Evolutionary conservation across 2,888 invertebrate genomes (phyloP).

Genomic region (Colostygia pectinataria): DNA sequence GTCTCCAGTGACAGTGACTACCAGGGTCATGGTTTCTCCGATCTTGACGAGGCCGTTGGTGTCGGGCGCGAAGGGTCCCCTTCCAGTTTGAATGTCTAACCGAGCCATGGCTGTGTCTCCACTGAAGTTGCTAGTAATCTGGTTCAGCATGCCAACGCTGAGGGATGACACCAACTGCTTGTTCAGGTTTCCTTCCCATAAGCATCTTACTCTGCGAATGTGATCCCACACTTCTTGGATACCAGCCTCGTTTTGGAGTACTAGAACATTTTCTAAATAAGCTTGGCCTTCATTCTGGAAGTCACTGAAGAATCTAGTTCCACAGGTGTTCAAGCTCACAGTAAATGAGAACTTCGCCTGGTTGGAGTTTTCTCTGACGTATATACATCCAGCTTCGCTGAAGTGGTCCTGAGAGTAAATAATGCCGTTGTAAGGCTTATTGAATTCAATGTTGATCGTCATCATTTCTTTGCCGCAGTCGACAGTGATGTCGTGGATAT

Average conservation of each 20-base stretch:
- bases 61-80: constrained; percentile 89
- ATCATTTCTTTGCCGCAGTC: constrained; percentile 92
- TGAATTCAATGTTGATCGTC: constrained; percentile 91
- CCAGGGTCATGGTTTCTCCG: constrained; percentile 91
- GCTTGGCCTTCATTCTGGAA: constrained; percentile 90
- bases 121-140: constrained; percentile 91
- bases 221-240: constrained; percentile 92
- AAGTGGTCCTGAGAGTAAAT: constrained; percentile 91
- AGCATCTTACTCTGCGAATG: constrained; percentile 88
- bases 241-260: constrained; percentile 90
- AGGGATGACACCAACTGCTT: constrained; percentile 89
- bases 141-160: constrained; percentile 90
- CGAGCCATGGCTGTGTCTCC: constrained; percentile 92
- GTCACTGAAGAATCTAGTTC: constrained; percentile 90
- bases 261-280: constrained; percentile 90
- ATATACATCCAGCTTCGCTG: constrained; percentile 87
- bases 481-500: constrained; percentile 89
- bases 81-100: constrained; percentile 89
- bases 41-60: constrained; percentile 91
- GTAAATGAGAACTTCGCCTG: constrained; percentile 88
- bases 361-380: constrained; percentile 88
- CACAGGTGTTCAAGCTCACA: constrained; percentile 88
- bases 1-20: constrained; percentile 90
- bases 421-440: constrained; percentile 88
- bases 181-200: constrained; percentile 92